Conservation (phyloP, 2,113 vertebrate species). For the Menidia beryllina region DNA sequence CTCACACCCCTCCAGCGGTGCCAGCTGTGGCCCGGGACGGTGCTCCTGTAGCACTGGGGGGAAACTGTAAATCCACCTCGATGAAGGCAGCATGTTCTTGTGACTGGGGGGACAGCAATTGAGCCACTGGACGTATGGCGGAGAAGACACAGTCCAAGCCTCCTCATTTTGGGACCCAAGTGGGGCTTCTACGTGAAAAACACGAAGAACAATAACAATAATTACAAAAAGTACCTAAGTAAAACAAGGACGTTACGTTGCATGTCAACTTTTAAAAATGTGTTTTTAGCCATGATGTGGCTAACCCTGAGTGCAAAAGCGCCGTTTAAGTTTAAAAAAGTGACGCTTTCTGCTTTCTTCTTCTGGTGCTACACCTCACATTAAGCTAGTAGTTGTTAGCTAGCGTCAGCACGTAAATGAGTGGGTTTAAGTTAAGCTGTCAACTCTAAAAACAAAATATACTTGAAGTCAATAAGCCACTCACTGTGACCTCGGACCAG, state of each 20-base stretch:
- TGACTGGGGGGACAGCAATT: not conserved
- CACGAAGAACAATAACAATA: not conserved
- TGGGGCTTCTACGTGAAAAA: slow-evolving; percentile 28
- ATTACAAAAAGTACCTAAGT: too few species aligned
- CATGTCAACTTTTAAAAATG: too few species aligned
- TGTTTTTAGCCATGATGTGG: not conserved
- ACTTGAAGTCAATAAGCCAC: not conserved
- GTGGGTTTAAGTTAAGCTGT: not conserved
- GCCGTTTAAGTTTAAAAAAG: not conserved
- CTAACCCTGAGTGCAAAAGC: not conserved
- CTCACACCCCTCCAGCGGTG: slow-evolving; percentile 65
- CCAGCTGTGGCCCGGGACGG: not conserved
- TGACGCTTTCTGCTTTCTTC: not conserved
- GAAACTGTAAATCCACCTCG: not conserved
- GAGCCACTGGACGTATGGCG: slow-evolving; percentile 25
- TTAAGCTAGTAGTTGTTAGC: not conserved
- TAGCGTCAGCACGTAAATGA: too few species aligned
- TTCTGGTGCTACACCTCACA: too few species aligned
- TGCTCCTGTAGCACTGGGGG: not conserved
- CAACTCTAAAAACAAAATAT: not conserved
- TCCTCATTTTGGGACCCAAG: slow-evolving; percentile 55
- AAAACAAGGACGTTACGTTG: too few species aligned
- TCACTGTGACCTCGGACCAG: slow-evolving; percentile 54
- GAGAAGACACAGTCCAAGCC: slow-evolving; percentile 30
- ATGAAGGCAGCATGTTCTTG: slow-evolving; percentile 27